Conservation (phyloP, 2,797 vertebrate genomes). For the Poecilia velifera region DNA sequence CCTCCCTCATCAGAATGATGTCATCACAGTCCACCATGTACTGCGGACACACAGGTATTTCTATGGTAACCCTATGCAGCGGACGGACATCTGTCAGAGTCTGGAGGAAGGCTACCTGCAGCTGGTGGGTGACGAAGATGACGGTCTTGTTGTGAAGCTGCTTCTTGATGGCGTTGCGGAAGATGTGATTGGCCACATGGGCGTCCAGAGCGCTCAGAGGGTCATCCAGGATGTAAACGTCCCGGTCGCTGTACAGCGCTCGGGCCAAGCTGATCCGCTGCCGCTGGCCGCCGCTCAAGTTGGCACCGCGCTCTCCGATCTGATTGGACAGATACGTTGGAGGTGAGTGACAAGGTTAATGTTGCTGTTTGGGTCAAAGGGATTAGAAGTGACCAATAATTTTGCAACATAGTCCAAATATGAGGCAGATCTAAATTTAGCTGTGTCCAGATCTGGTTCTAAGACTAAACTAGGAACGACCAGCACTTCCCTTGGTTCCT, state of each 20-base stretch:
- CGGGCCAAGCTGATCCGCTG: slow-evolving; percentile 92
- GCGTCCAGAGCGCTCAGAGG: slow-evolving; percentile 93
- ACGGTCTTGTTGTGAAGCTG: slow-evolving; percentile 89
- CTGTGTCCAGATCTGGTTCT: neutral
- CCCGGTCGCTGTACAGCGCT: slow-evolving; percentile 89
- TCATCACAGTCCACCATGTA: slow-evolving; percentile 94
- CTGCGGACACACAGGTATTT: slow-evolving; percentile 66
- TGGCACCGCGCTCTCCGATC: slow-evolving; percentile 92
- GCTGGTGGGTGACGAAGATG: slow-evolving; percentile 92
- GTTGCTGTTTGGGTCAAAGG: neutral
- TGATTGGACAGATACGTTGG: slow-evolving; percentile 39
- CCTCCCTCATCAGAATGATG: slow-evolving; percentile 92
- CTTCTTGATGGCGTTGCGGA: slow-evolving; percentile 90
- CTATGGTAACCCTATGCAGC: neutral
- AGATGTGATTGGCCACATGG: slow-evolving; percentile 93
- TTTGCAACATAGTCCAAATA: neutral
- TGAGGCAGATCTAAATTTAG: neutral
- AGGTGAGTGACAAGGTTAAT: neutral
- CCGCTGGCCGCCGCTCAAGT: slow-evolving; percentile 91
- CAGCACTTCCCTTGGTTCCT: neutral
- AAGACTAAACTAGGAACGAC: neutral
- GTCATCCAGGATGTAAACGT: slow-evolving; percentile 91
- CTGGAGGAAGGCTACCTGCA: slow-evolving; percentile 82
- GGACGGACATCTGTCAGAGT: neutral
- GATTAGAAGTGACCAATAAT: neutral